These are phyloP conservation scores for Lepidostoma basale DNA, from an alignment of 1,140 invertebrate genomes.

Conservation along the genomic window DNA sequence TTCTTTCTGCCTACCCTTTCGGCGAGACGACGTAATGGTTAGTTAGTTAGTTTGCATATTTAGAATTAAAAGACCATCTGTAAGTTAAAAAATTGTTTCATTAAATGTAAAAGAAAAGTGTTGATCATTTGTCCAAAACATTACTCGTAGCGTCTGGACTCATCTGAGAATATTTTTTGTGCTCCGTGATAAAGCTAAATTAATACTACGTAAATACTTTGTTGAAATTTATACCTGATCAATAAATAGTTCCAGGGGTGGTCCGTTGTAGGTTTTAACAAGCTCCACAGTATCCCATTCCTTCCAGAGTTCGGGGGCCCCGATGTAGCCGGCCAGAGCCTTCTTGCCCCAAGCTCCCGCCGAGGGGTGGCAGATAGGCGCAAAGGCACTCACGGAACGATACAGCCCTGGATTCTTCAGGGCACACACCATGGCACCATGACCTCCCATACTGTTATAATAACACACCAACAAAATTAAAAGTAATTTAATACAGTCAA, in stretches of 20 bases:
- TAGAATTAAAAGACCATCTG: not conserved
- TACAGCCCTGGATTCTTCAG: conserved; percentile 92
- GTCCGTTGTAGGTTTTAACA: conserved; percentile 83
- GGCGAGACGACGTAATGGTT: too few species aligned
- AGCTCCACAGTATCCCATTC: conserved; percentile 90
- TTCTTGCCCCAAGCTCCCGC: conserved; percentile 87
- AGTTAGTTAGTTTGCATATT: not conserved
- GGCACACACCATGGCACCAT: conserved; percentile 92
- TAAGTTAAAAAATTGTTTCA: not conserved
- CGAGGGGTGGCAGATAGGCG: conserved; percentile 92
- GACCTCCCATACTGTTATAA: conserved; percentile 98
- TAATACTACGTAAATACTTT: not conserved
- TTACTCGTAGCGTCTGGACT: too few species aligned
- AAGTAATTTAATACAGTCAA: too few species aligned
- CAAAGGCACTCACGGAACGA: conserved; percentile 92
- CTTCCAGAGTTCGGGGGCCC: conserved; percentile 85
- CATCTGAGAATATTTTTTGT: too few species aligned
- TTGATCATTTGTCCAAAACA: too few species aligned
- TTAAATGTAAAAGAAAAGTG: too few species aligned
- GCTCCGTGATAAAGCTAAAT: not conserved
- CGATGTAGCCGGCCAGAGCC: conserved; percentile 85
- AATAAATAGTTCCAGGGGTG: conserved; percentile 82
- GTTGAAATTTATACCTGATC: conserved; percentile 75
- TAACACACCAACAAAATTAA: too few species aligned
- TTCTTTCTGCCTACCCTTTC: too few species aligned